Evolutionary conservation across 2,888 invertebrate genomes (phyloP).

Genomic region (Ryuthela nishihirai): DNA sequence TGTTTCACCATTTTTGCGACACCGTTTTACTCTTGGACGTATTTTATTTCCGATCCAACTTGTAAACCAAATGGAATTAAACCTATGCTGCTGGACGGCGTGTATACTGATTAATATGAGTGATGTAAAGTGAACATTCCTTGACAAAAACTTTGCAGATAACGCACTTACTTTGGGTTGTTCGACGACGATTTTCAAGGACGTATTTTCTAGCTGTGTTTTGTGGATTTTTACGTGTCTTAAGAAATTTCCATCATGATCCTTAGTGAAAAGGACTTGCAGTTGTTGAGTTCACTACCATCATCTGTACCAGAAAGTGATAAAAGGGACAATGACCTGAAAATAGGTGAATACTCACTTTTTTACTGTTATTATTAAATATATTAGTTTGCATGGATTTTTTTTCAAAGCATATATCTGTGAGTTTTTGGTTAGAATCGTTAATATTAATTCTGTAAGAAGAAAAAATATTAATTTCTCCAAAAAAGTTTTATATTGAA

Average conservation of each 20-base stretch:
- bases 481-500: too few species aligned
- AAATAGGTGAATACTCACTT: constrained; percentile 43
- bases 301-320: constrained; percentile 38
- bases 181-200: too few species aligned
- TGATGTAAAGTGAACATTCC: too few species aligned
- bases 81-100: constrained; percentile 16
- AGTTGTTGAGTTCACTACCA: constrained; percentile 42
- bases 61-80: constrained; percentile 10
- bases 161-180: too few species aligned
- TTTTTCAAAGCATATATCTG: too few species aligned
- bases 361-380: neutral
- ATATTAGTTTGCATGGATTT: too few species aligned
- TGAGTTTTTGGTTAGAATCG: too few species aligned
- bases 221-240: neutral
- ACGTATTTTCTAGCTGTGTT: neutral
- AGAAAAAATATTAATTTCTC: too few species aligned
- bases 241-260: constrained; percentile 43
- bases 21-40: constrained; percentile 1
- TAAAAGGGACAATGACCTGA: constrained; percentile 44
- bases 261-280: constrained; percentile 45
- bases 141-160: too few species aligned
- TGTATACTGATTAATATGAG: neutral
- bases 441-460: too few species aligned
- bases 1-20: constrained; percentile 1
- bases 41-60: too few species aligned